phyloP scores from a whole-genome alignment of 2,888 invertebrate species.

The Macrophya alboannulata region DNA sequence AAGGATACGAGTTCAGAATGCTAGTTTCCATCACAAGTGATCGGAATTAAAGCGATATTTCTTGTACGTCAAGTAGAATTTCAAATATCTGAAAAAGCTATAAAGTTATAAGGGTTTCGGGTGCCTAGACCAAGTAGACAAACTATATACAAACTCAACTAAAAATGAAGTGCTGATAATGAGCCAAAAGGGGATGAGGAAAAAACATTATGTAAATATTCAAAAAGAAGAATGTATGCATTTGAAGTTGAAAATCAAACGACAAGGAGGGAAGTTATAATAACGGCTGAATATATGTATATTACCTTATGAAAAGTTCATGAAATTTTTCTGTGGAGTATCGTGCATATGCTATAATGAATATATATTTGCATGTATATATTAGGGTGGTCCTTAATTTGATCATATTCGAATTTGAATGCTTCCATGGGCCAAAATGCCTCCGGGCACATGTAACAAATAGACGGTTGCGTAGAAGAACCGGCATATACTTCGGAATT shows the following conservation, averaged over 20 bases:
- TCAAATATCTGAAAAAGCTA: neutral
- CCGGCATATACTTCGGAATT: too few species aligned
- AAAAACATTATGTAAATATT: neutral
- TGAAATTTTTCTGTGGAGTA: neutral
- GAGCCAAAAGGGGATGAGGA: neutral
- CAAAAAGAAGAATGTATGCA: neutral
- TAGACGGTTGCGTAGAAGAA: too few species aligned
- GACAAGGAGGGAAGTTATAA: neutral
- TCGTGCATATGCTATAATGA: slow-evolving; percentile 30
- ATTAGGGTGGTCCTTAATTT: too few species aligned
- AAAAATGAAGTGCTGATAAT: neutral
- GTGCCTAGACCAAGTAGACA: neutral
- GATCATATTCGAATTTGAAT: too few species aligned
- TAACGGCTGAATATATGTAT: neutral
- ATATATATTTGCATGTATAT: slow-evolving; percentile 8
- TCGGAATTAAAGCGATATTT: neutral
- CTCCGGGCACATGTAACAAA: too few species aligned
- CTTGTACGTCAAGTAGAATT: neutral
- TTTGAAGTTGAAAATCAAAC: neutral
- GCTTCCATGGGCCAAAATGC: too few species aligned
- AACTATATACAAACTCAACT: neutral
- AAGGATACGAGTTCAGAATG: neutral
- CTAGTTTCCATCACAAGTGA: neutral
- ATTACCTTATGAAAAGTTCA: neutral
- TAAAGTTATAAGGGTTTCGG: neutral